Percentiles rank a stretch among this genome's conserved stretches.
phyloP scores from a whole-genome alignment of 2,888 invertebrate genomes.

The Chymomyza procnemis region DNA sequence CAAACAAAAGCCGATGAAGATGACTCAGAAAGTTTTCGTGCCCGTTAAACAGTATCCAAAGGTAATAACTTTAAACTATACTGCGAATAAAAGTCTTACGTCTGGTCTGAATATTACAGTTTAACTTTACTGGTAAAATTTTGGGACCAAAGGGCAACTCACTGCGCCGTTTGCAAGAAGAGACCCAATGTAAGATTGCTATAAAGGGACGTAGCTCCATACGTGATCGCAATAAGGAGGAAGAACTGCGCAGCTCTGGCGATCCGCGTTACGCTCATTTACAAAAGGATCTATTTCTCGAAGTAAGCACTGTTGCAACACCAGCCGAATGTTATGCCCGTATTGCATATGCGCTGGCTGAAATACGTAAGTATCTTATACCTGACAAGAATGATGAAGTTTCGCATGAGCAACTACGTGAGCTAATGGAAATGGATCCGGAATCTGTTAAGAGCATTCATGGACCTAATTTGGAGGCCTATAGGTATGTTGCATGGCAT shows the following conservation, averaged over 20 bases:
- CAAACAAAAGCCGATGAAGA: constrained; percentile 80
- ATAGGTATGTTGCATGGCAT: constrained; percentile 37
- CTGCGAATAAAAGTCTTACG: too few species aligned
- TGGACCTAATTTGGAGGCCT: constrained; percentile 60
- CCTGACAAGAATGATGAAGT: constrained; percentile 74
- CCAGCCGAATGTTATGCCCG: constrained; percentile 92
- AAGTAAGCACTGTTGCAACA: constrained; percentile 90
- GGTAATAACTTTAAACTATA: constrained; percentile 41
- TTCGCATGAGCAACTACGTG: constrained; percentile 67
- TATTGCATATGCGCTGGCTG: constrained; percentile 67
- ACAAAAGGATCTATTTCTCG: constrained; percentile 91
- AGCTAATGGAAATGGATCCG: constrained; percentile 68
- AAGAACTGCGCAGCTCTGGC: constrained; percentile 86
- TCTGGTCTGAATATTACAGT: constrained; percentile 80
- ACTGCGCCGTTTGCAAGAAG: constrained; percentile 93
- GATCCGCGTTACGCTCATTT: constrained; percentile 94
- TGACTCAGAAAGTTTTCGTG: constrained; percentile 76
- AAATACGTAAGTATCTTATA: constrained; percentile 73
- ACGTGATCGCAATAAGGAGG: constrained; percentile 91
- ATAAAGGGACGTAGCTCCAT: constrained; percentile 94
- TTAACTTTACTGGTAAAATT: constrained; percentile 96
- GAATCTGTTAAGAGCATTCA: constrained; percentile 65
- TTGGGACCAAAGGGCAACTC: constrained; percentile 96
- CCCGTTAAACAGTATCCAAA: constrained; percentile 79
- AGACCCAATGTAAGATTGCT: constrained; percentile 96